Evolutionary conservation across 2,113 vertebrate genomes (phyloP).

Genomic region (Pterocles gutturalis): DNA sequence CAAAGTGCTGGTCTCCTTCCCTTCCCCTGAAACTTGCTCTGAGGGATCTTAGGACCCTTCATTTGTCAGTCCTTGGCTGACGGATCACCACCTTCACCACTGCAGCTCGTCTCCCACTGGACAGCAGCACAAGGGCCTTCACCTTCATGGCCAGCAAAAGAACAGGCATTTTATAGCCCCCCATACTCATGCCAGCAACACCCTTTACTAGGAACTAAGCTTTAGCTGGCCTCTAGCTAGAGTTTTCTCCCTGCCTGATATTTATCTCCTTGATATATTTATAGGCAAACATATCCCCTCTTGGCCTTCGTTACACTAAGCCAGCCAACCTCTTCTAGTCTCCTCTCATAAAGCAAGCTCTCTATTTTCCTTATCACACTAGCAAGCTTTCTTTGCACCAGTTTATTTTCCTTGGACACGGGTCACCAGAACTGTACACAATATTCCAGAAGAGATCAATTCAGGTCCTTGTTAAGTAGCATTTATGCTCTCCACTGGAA

Average conservation of each 20-base stretch:
- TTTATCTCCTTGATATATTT: constrained; percentile 17
- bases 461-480: neutral
- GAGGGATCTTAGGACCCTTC: neutral
- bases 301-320: neutral
- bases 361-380: neutral
- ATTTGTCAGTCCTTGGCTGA: neutral
- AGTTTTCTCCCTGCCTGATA: neutral
- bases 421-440: neutral
- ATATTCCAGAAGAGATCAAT: constrained; percentile 13
- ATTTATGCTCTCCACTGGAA: neutral
- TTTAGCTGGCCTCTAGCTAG: neutral
- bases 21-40: neutral
- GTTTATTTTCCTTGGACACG: neutral
- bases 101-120: neutral
- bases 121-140: neutral
- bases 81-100: neutral
- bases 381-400: neutral
- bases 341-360: neutral
- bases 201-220: neutral
- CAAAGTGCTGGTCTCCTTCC: neutral
- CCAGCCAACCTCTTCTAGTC: neutral
- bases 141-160: neutral
- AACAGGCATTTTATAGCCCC: neutral
- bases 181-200: neutral
- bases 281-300: neutral